phyloP scores from a whole-genome alignment of 2,888 invertebrate species.

The Clepsis dumicolana region DNA sequence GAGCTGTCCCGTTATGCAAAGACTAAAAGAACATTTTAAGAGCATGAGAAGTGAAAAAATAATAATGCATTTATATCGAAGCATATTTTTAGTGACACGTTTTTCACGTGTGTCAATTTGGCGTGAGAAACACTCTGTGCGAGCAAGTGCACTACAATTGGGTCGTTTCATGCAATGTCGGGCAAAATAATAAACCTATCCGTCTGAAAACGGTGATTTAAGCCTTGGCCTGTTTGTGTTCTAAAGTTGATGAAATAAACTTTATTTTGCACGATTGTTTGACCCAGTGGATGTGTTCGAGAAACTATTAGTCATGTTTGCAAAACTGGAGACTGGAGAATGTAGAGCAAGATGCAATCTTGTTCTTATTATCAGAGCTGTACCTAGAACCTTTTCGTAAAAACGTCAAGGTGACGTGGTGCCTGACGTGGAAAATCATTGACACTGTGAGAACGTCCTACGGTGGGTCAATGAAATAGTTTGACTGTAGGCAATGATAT shows the following conservation, averaged over 20 bases:
- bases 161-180: conserved; percentile 2
- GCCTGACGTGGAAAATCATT: too few relatives aligned
- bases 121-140: neutral
- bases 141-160: conserved; percentile 6
- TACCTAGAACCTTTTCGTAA: too few relatives aligned
- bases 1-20: too few relatives aligned
- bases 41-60: too few relatives aligned
- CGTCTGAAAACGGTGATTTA: conserved; percentile 6
- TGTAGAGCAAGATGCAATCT: neutral
- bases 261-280: neutral
- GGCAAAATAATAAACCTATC: conserved; percentile 18
- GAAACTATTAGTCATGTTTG: neutral
- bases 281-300: conserved; percentile 1
- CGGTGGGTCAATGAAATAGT: too few relatives aligned
- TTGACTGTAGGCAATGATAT: too few relatives aligned
- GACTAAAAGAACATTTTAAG: too few relatives aligned
- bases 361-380: too few relatives aligned
- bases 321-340: neutral
- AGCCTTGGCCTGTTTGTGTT: conserved; percentile 20
- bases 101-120: neutral
- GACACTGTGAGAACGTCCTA: too few relatives aligned
- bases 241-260: conserved; percentile 7
- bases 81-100: too few relatives aligned
- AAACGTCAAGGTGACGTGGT: too few relatives aligned
- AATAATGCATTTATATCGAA: too few relatives aligned